These are phyloP conservation scores for Protaetia brevitarsis DNA, from an alignment of 1,140 invertebrate genomes.

Conservation along the genomic window DNA sequence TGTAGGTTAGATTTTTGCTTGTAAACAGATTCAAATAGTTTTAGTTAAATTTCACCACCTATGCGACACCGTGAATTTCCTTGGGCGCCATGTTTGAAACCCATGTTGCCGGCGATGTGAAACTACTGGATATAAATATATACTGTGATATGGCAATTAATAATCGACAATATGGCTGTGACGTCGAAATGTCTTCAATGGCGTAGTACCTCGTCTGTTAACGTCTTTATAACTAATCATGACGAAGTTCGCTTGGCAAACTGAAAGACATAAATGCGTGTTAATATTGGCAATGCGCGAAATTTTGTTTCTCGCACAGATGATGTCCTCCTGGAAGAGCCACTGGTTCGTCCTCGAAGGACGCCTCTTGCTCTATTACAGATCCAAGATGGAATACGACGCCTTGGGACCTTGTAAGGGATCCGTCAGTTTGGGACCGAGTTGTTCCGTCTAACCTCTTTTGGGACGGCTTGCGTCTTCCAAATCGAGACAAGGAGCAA, in stretches of 20 bases:
- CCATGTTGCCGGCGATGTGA: no score
- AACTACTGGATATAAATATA: no score
- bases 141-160: no score
- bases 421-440: slow-evolving; percentile 54
- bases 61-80: no score
- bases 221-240: slow-evolving; percentile 11
- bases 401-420: slow-evolving; percentile 54
- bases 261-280: not conserved
- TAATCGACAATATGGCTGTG: no score
- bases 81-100: no score
- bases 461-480: slow-evolving; percentile 39
- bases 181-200: no score
- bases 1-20: no score
- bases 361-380: slow-evolving; percentile 54
- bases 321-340: slow-evolving; percentile 52
- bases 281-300: no score
- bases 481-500: slow-evolving; percentile 52
- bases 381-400: slow-evolving; percentile 52
- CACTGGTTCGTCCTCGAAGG: slow-evolving; percentile 58
- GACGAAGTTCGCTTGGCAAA: not conserved
- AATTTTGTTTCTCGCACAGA: slow-evolving; percentile 38
- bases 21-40: no score
- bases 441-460: slow-evolving; percentile 45
- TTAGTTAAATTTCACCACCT: no score
- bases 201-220: slow-evolving; percentile 3